Evolutionary conservation across 2,888 invertebrate species (phyloP), one percentile per base, ranked within the genome.

Genomic region (Ophion costatus): DNA sequence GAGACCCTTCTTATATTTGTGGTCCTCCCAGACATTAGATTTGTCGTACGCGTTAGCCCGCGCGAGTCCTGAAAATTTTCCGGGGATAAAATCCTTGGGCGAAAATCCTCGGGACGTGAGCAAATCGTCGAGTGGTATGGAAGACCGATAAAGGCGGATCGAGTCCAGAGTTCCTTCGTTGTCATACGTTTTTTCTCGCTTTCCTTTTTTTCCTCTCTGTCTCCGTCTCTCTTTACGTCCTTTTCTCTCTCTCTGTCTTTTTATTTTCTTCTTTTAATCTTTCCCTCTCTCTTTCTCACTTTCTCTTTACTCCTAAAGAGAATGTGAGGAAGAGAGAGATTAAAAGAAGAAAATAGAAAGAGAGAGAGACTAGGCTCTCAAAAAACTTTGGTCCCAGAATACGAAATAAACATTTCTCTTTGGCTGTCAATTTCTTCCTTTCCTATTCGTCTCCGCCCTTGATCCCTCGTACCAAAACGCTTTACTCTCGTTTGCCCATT

Each of bases 31-130:
- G 61, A 69, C 63, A 64, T 64, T 76, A 56, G 71, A 84, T 84
- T 84, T 75, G 63, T 24, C 64, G 73, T 33, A 69, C 67, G 73
- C 20, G 45, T 59, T 67, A 45, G 45, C 45, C 11, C 24, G 61
- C 45, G 17, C 45, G 45, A 33, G 51, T 61, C 67, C 51, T 69
- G 63, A 81, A 63, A 78, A 61, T 74, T 74, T 84, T 76, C 71
- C 64, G 22, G 57, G 64, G 69, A 45, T 71, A 71, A 79, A 77
- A 80, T 73, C 63, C 59, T 77, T 24, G 61, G 38, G 45, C 45
- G 22, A 29, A 67, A 81, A 77, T 77, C 71, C 74, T 79, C 66
- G 61, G 63, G 79, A 76, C 70, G 75, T 74, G 67, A 73, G 80
- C 66, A 76, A 80, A 85, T 83, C 76, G 73, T 61, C 74, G 66